A percentile compares a stretch with the other conserved stretches of the same genome.
These are phyloP conservation scores for Phodopus roborovskii DNA, from an alignment of 2,113 vertebrate species.

Conservation along the genomic window DNA sequence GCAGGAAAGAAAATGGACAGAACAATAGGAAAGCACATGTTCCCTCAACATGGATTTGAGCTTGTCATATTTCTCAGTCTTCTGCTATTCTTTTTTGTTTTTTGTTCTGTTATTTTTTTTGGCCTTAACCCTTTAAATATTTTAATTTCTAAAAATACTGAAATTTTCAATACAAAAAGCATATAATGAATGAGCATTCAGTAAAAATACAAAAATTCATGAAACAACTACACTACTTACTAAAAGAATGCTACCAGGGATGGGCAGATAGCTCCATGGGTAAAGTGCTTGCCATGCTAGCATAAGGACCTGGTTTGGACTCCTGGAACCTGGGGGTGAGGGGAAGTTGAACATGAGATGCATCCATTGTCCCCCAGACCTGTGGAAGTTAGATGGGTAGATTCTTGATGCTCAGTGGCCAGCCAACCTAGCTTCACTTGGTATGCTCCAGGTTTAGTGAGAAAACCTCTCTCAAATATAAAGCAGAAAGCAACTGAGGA, in stretches of 20 bases:
- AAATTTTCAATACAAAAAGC: background rate
- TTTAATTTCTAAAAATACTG: background rate
- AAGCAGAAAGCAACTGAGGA: no score
- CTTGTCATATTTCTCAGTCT: background rate
- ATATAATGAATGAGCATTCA: background rate
- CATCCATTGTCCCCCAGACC: background rate
- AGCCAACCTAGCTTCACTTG: background rate
- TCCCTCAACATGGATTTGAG: conserved; percentile 3
- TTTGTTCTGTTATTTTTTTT: background rate
- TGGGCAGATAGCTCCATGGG: background rate
- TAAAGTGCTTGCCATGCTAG: background rate
- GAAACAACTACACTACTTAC: background rate
- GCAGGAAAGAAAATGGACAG: background rate
- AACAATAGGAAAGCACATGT: background rate
- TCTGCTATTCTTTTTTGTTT: background rate
- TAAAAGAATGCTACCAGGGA: background rate
- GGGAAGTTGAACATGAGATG: background rate
- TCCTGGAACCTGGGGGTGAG: no score
- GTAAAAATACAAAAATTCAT: conserved; percentile 13
- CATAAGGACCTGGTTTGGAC: background rate
- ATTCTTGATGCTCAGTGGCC: background rate
- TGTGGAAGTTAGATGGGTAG: background rate
- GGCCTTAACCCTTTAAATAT: background rate
- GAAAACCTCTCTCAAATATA: background rate
- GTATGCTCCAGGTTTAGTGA: background rate